Base-by-base conservation (phyloP, 2,888 invertebrate genomes). In the Ellobium chinense region DNA sequence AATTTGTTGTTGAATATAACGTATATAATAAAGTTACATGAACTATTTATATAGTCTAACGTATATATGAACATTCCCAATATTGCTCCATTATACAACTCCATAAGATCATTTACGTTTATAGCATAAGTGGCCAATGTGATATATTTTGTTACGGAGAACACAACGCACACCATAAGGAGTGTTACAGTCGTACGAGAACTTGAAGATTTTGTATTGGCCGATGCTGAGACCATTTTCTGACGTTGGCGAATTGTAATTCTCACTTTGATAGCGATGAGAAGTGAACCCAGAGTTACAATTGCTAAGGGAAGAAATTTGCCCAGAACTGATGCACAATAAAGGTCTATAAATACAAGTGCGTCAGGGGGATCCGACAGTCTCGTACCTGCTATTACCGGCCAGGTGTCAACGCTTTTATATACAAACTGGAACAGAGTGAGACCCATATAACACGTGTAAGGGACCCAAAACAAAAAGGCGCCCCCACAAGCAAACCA, bases 21-120 rank as follows among this genome's bases (percentile, higher is more conserved):
- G 21, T 70, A 70, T n/a, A 70, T 70, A 9, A 70, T n/a, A 34
- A 70, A 70, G 12, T 70, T 70, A n/a, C 54, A 46, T 21, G 54
- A 70, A 24, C 69, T 54, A 9, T 70, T 70, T 7, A 70, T 9
- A 34, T 70, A 70, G 9, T 70, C 69, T 2, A 29, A 31, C 2
- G 34, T 21, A 29, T 0, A 9, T 7, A 31, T 9, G n/a, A n/a
- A n/a, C n/a, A n/a, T n/a, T n/a, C n/a, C n/a, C n/a, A n/a, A n/a
- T n/a, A n/a, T n/a, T n/a, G n/a, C n/a, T n/a, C n/a, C n/a, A n/a
- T n/a, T n/a, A n/a, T n/a, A n/a, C n/a, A n/a, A n/a, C n/a, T n/a
- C n/a, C n/a, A n/a, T n/a, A n/a, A n/a, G n/a, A 0, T 27, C 18
- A 24, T 24, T 2, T 58, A n/a, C n/a, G n/a, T n/a, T 1, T 65